Conservation (phyloP, 2,888 invertebrate species). For the Chironomus tentans region DNA sequence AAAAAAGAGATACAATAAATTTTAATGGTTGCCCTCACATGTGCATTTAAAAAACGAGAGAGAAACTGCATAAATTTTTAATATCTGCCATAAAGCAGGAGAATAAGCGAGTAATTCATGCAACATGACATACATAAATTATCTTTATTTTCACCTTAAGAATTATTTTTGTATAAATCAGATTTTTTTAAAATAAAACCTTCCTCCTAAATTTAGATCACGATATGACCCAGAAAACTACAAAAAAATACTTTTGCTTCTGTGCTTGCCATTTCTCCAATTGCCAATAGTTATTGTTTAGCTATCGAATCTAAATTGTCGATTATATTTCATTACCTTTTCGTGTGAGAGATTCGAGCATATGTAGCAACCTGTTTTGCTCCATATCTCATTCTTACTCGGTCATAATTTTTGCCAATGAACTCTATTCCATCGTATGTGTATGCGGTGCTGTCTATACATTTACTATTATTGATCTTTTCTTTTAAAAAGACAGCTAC, state of each 20-base stretch:
- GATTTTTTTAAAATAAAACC: background rate
- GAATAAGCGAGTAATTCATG: no score
- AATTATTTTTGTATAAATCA: background rate
- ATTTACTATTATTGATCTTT: background rate
- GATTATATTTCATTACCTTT: background rate
- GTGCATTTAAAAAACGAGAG: no score
- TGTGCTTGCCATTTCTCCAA: background rate
- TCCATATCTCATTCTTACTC: background rate
- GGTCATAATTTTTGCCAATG: background rate
- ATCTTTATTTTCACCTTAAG: background rate
- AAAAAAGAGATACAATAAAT: no score
- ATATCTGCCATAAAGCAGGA: no score
- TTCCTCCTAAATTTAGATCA: background rate
- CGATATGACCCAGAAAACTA: background rate
- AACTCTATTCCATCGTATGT: background rate
- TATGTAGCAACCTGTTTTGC: background rate
- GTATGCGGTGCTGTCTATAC: background rate
- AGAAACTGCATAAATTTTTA: no score
- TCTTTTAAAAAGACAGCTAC: background rate
- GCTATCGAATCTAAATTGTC: background rate
- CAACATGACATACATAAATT: no score
- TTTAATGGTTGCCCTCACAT: no score
- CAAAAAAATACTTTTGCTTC: background rate
- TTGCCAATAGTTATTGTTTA: background rate
- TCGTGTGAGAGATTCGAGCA: background rate